Evolutionary conservation across 2,797 vertebrate genomes (phyloP), one percentile per base, ranked within the genome.

Genomic region (Triplophysa bombifrons): DNA sequence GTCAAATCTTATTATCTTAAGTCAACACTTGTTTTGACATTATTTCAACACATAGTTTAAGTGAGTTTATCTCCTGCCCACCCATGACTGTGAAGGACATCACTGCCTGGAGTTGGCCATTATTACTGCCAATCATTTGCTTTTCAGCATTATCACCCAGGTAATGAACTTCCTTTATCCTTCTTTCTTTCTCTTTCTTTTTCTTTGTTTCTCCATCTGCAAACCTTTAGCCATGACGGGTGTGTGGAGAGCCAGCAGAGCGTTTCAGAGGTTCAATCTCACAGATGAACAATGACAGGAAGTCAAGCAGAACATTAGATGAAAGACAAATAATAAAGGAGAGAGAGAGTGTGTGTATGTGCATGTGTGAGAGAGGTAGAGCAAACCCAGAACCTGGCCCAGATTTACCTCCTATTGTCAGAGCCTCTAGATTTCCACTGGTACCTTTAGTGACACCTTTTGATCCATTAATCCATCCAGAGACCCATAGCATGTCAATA

Each of bases 231-330:
- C 63, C 70, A 51, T 81, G 69, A 81, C 34, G 41, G 73, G 63
- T 72, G 79, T 69, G 67, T 71, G 74, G 6, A 63, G 76, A 73
- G 55, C 44, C 64, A 74, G 44, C 48, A 61, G 58, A 63, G 51
- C 38, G 38, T 76, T 85, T 64, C 72, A 60, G 48, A 73, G 76
- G 68, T 72, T 74, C 65, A 78, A 78, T 86, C 81, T 80, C 80
- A 72, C 71, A 66, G 66, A 76, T 66, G 72, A 69, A 80, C 76
- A 80, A 72, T 75, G 41, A 30, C 27, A 60, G 72, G 30, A 83
- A 82, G 80, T 82, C 84, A 83, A 80, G 78, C 53, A 70, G 83
- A 72, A 82, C 78, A 83, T 86, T 83, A 78, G 75, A 80, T 84
- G 44, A 75, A 80, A 66, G 77, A 80, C 77, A 80, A 80, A 80